Evolutionary conservation across 2,888 invertebrate genomes (phyloP).

Genomic region (Drosophila antonietae): DNA sequence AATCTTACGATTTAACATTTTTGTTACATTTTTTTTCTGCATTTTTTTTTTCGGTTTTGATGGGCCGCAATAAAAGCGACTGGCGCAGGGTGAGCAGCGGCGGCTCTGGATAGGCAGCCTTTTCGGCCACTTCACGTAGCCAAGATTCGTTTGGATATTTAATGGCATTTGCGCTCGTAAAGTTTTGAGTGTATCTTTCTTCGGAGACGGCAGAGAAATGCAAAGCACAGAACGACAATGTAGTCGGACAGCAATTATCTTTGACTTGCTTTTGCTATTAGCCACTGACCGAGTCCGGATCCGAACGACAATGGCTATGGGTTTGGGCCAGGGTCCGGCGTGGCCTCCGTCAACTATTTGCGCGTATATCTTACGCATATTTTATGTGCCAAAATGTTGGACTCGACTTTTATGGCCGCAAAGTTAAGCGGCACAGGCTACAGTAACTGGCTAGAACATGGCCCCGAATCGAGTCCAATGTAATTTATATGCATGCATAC

Average conservation of each 20-base stretch:
- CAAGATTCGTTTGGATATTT: slow-evolving; percentile 66
- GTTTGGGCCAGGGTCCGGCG: background rate
- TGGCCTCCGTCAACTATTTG: slow-evolving; percentile 58
- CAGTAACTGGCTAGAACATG: slow-evolving; percentile 23
- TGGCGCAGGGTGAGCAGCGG: slow-evolving; percentile 19
- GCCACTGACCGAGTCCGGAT: slow-evolving; percentile 53
- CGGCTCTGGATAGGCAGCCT: slow-evolving; percentile 24
- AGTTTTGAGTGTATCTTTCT: slow-evolving; percentile 71
- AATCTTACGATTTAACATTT: slow-evolving; percentile 61
- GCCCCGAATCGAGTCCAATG: slow-evolving; percentile 6
- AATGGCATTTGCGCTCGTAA: slow-evolving; percentile 72
- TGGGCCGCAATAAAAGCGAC: slow-evolving; percentile 65
- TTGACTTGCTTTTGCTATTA: slow-evolving; percentile 76
- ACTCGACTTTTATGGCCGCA: slow-evolving; percentile 36
- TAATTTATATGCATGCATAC: slow-evolving; percentile 12
- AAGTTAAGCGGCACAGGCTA: slow-evolving; percentile 35
- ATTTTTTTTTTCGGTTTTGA: slow-evolving; percentile 36
- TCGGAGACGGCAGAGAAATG: slow-evolving; percentile 38
- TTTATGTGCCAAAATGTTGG: slow-evolving; percentile 60
- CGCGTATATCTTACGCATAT: slow-evolving; percentile 71
- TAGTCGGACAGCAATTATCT: slow-evolving; percentile 69
- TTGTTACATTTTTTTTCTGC: slow-evolving; percentile 4
- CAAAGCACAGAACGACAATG: slow-evolving; percentile 65
- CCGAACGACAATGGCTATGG: too few species aligned
- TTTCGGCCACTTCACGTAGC: slow-evolving; percentile 58